These are phyloP conservation scores for Phyllostomus hastatus DNA, from an alignment of 2,113 vertebrate genomes.

Conservation along the genomic window DNA sequence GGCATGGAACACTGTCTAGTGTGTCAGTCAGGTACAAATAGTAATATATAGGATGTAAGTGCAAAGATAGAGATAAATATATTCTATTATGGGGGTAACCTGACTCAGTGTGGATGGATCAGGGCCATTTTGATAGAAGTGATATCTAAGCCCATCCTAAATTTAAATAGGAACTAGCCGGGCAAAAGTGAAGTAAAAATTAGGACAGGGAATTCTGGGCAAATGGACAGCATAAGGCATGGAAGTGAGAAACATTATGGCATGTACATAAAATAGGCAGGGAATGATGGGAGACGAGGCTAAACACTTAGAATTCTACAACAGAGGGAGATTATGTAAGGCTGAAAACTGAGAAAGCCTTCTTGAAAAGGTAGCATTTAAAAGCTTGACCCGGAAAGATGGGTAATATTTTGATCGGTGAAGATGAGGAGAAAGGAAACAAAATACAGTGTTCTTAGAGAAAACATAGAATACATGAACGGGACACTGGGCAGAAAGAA, in stretches of 20 bases:
- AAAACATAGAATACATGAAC: not conserved
- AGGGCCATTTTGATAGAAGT: not conserved
- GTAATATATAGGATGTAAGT: not conserved
- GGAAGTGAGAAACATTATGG: not conserved
- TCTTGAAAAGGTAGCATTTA: not conserved
- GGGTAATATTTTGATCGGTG: not conserved
- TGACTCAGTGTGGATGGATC: not conserved
- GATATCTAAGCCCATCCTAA: not conserved
- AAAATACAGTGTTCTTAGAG: not conserved
- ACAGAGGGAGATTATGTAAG: not conserved
- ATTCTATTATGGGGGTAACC: not conserved
- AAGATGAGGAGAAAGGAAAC: not conserved
- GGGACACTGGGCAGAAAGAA: not conserved
- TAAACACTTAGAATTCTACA: not conserved
- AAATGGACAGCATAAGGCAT: not conserved
- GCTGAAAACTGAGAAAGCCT: not conserved
- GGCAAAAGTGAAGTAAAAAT: constrained; percentile 1
- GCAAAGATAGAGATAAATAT: not conserved
- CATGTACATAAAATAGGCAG: not conserved
- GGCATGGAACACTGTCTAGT: not conserved
- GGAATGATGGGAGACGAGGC: not conserved
- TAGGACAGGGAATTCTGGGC: not conserved
- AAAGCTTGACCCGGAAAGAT: not conserved
- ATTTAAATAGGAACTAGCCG: not conserved
- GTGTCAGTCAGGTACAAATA: not conserved